A percentile compares a stretch with the other conserved stretches of the same genome.
These are phyloP conservation scores for Melieria picta DNA, from an alignment of 2,888 invertebrate species.

Conservation along the genomic window DNA sequence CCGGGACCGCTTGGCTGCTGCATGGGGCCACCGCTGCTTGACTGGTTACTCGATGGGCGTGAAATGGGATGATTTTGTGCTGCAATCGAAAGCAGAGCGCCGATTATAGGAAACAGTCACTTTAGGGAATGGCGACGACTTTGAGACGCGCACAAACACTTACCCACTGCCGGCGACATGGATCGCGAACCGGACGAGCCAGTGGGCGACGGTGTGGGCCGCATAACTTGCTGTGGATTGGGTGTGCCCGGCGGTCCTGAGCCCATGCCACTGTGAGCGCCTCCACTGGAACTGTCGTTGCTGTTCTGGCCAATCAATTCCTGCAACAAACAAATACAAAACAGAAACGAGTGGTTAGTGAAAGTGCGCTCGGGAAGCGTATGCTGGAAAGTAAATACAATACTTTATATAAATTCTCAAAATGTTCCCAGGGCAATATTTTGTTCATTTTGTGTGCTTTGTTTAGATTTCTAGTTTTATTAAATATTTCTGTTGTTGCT, in stretches of 20 bases:
- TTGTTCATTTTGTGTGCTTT: slow-evolving; percentile 40
- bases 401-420: slow-evolving; percentile 51
- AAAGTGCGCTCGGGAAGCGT: not conserved
- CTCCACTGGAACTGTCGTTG: slow-evolving; percentile 84
- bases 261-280: slow-evolving; percentile 73
- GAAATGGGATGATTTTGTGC: slow-evolving; percentile 94
- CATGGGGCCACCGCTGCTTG: slow-evolving; percentile 68
- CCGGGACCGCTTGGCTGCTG: slow-evolving; percentile 53
- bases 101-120: too few relatives aligned
- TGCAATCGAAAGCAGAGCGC: slow-evolving; percentile 31
- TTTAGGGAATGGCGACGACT: too few relatives aligned
- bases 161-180: slow-evolving; percentile 97
- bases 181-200: slow-evolving; percentile 95
- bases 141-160: slow-evolving; percentile 63
- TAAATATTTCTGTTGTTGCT: slow-evolving; percentile 5
- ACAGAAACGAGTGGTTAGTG: slow-evolving; percentile 6
- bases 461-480: too few relatives aligned
- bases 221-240: slow-evolving; percentile 82
- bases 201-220: slow-evolving; percentile 92
- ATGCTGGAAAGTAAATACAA: slow-evolving; percentile 25
- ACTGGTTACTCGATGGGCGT: slow-evolving; percentile 87
- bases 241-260: slow-evolving; percentile 72
- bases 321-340: slow-evolving; percentile 65
- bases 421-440: slow-evolving; percentile 50
- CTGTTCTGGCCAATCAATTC: slow-evolving; percentile 88